Evolutionary conservation across 1,140 invertebrate genomes (phyloP), one percentile per base, ranked within the genome.

Genomic region (Aphelenchoides fujianensis): DNA sequence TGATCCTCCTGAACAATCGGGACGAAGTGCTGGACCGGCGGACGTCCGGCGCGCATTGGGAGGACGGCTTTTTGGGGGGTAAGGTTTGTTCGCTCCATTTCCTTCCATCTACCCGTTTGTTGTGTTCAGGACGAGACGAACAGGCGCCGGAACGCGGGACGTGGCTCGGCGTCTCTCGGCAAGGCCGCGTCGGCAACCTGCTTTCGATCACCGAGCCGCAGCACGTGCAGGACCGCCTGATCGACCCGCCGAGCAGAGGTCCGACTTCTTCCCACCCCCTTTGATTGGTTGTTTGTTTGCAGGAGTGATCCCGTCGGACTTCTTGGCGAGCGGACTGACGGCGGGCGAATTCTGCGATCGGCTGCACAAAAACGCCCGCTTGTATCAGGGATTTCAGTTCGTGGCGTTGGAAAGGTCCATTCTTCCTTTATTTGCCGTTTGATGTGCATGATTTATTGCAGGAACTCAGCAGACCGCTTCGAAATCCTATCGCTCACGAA

Each of bases 161-260:
- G 9, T 66, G 63, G 63, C 34, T 66, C 12, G 63, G 63, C 19
- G 53, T 66, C 36, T 16, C 27, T n/a, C 16, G 53, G 23, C 36
- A 66, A 27, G 63, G 63, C n/a, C 31, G 63, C 2, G 53, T 66
- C 31, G 63, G 63, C 28, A 66, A 66, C 31, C 16, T 35, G 31
- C 63, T 66, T 16, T 66, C 63, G 32, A 66, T 66, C 32, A 66
- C 63, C 28, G 63, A 66, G 32, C 63, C 63, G 23, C n/a, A 34
- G 36, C 31, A 66, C 32, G 5, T 7, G 27, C 37, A 66, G 31
- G 1, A 2, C 12, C 31, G 53, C 9, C 31, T 12, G 16, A 34
- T 48, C 23, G 12, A 32, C 16, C 36, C 63, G 37, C 63, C 63
- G 32, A 66, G 27, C 32, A 34, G 63, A 32, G 63, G 63, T 66